A percentile compares a stretch with the other conserved stretches of the same genome.
phyloP scores from a whole-genome alignment of 2,797 vertebrate species.

The Phrynocephalus vlangalii region DNA sequence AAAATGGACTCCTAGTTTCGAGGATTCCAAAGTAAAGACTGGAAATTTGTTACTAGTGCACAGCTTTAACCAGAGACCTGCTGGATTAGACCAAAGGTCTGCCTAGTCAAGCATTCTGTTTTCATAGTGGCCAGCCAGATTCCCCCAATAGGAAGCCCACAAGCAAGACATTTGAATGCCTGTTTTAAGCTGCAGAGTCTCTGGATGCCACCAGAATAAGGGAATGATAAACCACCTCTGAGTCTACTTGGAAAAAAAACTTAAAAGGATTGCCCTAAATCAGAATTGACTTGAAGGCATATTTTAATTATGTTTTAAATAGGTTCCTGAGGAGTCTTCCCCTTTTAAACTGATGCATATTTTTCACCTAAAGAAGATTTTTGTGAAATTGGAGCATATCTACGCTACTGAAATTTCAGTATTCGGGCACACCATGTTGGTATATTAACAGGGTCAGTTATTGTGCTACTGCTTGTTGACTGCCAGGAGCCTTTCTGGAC shows the following conservation, averaged over 20 bases:
- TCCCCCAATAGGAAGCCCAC: not conserved
- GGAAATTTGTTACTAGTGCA: not conserved
- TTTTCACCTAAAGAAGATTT: not conserved
- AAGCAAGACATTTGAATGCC: too few relatives aligned
- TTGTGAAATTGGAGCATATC: not conserved
- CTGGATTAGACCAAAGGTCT: not conserved
- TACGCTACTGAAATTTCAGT: not conserved
- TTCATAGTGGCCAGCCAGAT: not conserved
- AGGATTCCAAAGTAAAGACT: not conserved
- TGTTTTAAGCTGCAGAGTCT: too few relatives aligned
- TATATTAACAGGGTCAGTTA: not conserved
- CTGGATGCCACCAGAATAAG: too few relatives aligned
- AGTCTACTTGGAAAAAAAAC: too few relatives aligned
- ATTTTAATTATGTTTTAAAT: too few relatives aligned
- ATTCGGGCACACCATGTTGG: not conserved
- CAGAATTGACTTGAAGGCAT: too few relatives aligned
- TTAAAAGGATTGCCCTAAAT: too few relatives aligned
- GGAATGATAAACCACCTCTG: too few relatives aligned
- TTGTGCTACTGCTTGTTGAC: not conserved
- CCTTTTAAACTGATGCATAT: not conserved
- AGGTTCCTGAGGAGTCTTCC: not conserved
- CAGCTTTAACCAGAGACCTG: not conserved
- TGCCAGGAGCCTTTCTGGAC: not conserved
- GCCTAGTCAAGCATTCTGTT: not conserved
- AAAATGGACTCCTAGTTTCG: not conserved